phyloP scores from a whole-genome alignment of 2,888 invertebrate genomes.

The Drosophila seclusa region DNA sequence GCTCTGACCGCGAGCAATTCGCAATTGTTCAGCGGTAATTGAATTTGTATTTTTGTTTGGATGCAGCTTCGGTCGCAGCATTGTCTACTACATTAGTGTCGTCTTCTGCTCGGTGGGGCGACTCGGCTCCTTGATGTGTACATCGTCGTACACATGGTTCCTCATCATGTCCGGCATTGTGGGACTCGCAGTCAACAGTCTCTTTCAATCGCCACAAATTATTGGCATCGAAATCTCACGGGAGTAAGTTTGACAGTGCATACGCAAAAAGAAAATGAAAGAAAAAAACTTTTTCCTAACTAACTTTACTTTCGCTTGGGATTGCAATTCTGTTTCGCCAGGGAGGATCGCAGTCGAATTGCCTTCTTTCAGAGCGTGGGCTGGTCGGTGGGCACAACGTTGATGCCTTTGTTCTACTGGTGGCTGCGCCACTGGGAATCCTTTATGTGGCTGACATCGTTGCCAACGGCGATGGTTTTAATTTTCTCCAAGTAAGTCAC shows the following conservation, averaged over 20 bases:
- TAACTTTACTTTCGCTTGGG: conserved; percentile 38
- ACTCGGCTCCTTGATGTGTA: conserved; percentile 83
- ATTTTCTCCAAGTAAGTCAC: conserved; percentile 85
- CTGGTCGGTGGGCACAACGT: conserved; percentile 86
- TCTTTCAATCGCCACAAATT: conserved; percentile 86
- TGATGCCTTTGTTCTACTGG: conserved; percentile 86
- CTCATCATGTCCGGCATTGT: conserved; percentile 84
- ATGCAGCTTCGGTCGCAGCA: conserved; percentile 86
- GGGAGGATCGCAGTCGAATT: conserved; percentile 85
- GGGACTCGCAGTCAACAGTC: conserved; percentile 85
- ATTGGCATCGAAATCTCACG: conserved; percentile 86
- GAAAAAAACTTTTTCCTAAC: conserved; percentile 44
- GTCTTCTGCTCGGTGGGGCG: conserved; percentile 85
- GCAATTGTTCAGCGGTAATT: conserved; percentile 53
- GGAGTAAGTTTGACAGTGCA: conserved; percentile 81
- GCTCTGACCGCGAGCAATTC: conserved; percentile 3
- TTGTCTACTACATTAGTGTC: conserved; percentile 86
- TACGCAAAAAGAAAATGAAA: conserved; percentile 7
- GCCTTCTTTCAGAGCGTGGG: conserved; percentile 86
- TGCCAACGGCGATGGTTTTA: conserved; percentile 85
- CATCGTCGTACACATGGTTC: conserved; percentile 84
- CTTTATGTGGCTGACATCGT: conserved; percentile 86
- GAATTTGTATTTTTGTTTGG: conserved; percentile 55
- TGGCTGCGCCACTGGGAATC: conserved; percentile 85
- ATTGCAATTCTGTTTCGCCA: conserved; percentile 40